Base-by-base conservation (phyloP, 2,797 vertebrate species). In the Margarornis squamiger region DNA sequence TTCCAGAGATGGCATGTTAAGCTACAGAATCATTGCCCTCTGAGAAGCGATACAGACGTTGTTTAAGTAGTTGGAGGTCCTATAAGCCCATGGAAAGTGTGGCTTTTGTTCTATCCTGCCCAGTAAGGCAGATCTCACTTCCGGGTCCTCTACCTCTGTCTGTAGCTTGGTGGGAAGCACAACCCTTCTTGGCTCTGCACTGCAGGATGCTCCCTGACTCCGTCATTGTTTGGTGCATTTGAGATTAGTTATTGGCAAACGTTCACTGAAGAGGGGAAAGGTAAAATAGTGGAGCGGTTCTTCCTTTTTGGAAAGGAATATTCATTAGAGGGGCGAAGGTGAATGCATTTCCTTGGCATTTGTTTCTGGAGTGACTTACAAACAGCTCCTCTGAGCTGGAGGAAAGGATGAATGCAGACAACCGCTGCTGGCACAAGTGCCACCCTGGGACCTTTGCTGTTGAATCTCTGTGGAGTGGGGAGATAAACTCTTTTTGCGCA, bases 231-330 rank as follows among this genome's bases (percentile, higher is more conserved):
- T 6, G 2, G 23, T 86, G 41, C 17, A 1, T 78, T 93, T 63
- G 34, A 54, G 34, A 22, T 52, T 66, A 73, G 62, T 32, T 96
- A 43, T 45, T 67, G 66, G 6, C 26, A 61, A 57, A 34, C 34
- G 26, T 20, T 79, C 14, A 8, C 70, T 68, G 66, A 78, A 75
- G 54, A 81, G 38, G 17, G 67, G 23, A 41, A 26, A 49, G 23
- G 22, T 62, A 10, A 75, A 89, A 61, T 9, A 68, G 17, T 0
- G 0, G 54, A 67, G 70, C 0, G 0, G 2, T n/a, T 61, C 30
- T 73, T 91, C 8, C 27, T 58, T 75, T 58, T 71, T 73, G 29
- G 66, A 55, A 62, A 66, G 24, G 24, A 66, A 6, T 12, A 5
- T 34, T 88, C 12, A 6, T 43, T 72, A 26, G 38, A 81, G 24